A percentile compares a stretch with the other conserved stretches of the same genome.
Evolutionary conservation across 2,888 invertebrate genomes (phyloP).

Genomic region (Trachelus troglodyta): DNA sequence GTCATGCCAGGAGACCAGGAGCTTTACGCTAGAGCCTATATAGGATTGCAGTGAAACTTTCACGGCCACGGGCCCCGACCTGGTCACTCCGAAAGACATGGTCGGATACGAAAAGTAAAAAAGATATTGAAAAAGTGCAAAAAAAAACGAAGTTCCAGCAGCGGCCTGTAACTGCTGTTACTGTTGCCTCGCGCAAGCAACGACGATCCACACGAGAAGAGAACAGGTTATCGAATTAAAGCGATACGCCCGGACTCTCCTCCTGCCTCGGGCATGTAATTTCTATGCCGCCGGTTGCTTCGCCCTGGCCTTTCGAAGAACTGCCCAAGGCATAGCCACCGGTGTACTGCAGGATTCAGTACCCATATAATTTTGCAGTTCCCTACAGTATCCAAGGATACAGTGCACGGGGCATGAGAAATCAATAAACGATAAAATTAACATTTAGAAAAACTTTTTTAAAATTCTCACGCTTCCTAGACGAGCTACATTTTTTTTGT

Average conservation of each 20-base stretch:
- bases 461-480: no score
- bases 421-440: no score
- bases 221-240: constrained; percentile 63
- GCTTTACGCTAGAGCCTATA: background rate
- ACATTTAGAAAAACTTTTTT: no score
- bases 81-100: constrained; percentile 45
- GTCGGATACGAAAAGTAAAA: constrained; percentile 7
- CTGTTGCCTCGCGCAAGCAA: background rate
- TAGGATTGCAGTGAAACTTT: constrained; percentile 43
- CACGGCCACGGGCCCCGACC: constrained; percentile 60
- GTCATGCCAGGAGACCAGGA: background rate
- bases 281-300: constrained; percentile 43
- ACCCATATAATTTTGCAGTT: no score
- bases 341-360: no score
- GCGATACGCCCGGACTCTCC: constrained; percentile 40
- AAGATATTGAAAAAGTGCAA: constrained; percentile 17
- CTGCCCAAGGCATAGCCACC: no score
- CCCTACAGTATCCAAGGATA: no score
- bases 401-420: no score
- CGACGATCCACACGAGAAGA: constrained; percentile 43
- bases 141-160: background rate
- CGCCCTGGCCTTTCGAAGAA: no score
- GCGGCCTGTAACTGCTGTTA: background rate
- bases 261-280: constrained; percentile 45
- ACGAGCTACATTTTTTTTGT: no score